Evolutionary conservation across 2,797 vertebrate genomes (phyloP), one percentile per base, ranked within the genome.

Genomic region (Phoebastria nigripes): DNA sequence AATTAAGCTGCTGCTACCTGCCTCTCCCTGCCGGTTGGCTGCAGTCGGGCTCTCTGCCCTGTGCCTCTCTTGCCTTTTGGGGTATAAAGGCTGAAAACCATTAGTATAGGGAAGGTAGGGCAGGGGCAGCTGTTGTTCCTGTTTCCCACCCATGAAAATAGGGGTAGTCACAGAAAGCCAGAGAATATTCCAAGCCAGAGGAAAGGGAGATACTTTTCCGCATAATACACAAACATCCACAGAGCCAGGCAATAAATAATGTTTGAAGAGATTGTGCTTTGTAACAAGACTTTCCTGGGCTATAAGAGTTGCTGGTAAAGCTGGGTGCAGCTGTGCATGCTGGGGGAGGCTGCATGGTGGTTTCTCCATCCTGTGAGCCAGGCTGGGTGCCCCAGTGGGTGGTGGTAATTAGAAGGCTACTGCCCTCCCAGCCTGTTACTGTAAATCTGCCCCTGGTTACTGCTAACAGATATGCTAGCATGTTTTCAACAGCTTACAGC

Each of bases 341-440:
- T 51, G 21, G 20, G 33, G 59, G 35, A 54, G 51, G 46, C 63
- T 54, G 54, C 55, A 15, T 0, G 0, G 37, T 37, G 51, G 17
- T 74, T 73, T 31, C 29, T 65, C 14, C 61, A 33, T 14, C n/a
- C n/a, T 13, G 11, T 25, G 21, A 86, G 56, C 62, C 37, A 35
- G 37, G 12, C 35, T 61, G 62, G 37, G 39, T 80, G 25, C 12
- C 15, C 28, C 0, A 0, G 4, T 0, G 6, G 11, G 41, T 44
- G 29, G 17, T 49, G 26, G 37, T 41, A 24, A 33, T 55, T 20
- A 61, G 55, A 55, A 13, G 11, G 25, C 59, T 66, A 4, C 19
- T 69, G 52, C 29, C 49, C 25, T 81, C 37, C 31, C 33, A 70
- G 62, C 22, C 16, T 28, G 8, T 31, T n/a, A 33, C 51, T 74